Evolutionary conservation across 2,113 vertebrate genomes (phyloP), one percentile per base, ranked within the genome.

Genomic region (Nothoprocta perdicaria): DNA sequence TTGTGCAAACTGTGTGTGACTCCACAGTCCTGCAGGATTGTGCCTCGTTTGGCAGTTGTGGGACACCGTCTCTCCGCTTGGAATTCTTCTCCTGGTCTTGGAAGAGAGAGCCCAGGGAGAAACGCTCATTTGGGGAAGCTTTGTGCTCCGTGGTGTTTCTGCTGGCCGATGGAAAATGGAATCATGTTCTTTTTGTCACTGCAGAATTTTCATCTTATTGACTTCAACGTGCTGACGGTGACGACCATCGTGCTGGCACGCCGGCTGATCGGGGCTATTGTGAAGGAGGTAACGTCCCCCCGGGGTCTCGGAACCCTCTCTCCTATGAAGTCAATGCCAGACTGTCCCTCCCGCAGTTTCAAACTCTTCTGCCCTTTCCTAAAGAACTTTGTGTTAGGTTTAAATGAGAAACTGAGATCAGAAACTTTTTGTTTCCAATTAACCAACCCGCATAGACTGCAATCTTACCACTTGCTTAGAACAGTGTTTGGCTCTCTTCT

Each of bases 171-270:
- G 65, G 81, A 2, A 76, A 58, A 46, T 16, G 24, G 48, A 40
- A 48, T 86, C 0, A 6, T 21, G 86, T 10, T 84, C 76, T 18
- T 86, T 94, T 82, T 85, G 86, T 97, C 95, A 16, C 83, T 63
- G 23, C 98, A 99, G 99, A 99, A 99, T 94, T 99, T 99, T 84
- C 99, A 99, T 89, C 98, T 99, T 27, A 99, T 99, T 46, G 99
- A 99, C 97, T 99, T 99, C 98, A 99, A 99, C 96, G 98, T 99
- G 98, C 97, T 99, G 97, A 98, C 98, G 10, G 99, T 99, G 97
- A 99, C 98, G 3, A 87, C 99, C 76, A 99, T 99, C 55, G 98
- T 99, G 69, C 96, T 99, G 96, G 99, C 99, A 17, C 98, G 99
- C 75, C 98, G 99, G 68, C 96, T 99, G 92, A 99, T 99, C 53